Percentiles rank a stretch among this genome's conserved stretches.
Evolutionary conservation across 2,113 vertebrate species (phyloP).

Genomic region (Pteronura brasiliensis): DNA sequence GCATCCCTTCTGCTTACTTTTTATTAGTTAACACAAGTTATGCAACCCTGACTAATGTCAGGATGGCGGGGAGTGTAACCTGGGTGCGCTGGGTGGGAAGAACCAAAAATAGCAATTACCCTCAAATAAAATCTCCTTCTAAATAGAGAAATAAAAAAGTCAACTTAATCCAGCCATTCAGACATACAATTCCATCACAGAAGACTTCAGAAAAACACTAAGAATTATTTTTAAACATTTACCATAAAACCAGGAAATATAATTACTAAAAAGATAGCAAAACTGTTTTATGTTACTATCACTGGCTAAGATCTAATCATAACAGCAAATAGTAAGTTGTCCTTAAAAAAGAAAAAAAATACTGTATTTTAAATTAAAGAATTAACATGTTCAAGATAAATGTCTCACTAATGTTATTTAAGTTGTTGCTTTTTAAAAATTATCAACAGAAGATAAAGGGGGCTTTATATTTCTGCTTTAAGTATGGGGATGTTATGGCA

Average conservation of each 20-base stretch:
- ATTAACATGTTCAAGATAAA: background rate
- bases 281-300: background rate
- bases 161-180: background rate
- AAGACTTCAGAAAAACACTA: background rate
- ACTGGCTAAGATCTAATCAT: background rate
- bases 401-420: background rate
- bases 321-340: background rate
- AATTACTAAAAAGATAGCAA: background rate
- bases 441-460: background rate
- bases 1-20: background rate
- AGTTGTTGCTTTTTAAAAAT: background rate
- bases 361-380: background rate
- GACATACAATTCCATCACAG: background rate
- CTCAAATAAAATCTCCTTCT: background rate
- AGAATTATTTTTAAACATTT: background rate
- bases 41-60: background rate
- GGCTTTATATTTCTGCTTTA: background rate
- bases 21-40: background rate
- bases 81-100: background rate
- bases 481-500: background rate
- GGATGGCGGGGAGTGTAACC: background rate
- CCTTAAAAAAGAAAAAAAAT: background rate
- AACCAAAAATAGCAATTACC: background rate
- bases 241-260: background rate
- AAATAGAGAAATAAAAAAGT: background rate